phyloP scores from a whole-genome alignment of 1,140 invertebrate species.

The Phocides pigmalion region DNA sequence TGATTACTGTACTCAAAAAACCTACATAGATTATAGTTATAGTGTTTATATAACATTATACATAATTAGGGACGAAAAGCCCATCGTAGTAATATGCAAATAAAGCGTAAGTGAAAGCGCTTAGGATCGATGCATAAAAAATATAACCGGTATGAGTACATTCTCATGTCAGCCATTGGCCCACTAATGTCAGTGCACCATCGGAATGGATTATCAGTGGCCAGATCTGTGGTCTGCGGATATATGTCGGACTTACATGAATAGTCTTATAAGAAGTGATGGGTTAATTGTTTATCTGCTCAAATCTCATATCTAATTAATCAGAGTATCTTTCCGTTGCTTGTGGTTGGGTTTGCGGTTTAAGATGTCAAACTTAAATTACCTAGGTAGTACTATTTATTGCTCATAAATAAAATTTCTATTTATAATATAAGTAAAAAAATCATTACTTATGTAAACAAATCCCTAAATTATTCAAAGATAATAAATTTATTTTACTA shows the following conservation, averaged over 20 bases:
- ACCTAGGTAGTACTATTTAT: no score
- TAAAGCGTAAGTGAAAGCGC: constrained; percentile 16
- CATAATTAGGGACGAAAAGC: constrained; percentile 4
- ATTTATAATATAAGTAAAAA: no score
- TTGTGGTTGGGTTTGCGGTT: no score
- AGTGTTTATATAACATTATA: constrained; percentile 10
- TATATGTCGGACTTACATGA: background rate
- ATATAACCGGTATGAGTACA: constrained; percentile 17
- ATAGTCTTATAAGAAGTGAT: background rate
- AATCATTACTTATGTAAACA: no score
- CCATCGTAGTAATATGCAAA: constrained; percentile 24
- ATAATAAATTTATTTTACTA: no score
- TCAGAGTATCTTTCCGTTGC: no score
- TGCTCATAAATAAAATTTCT: no score
- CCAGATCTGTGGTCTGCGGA: background rate
- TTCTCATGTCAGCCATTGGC: constrained; percentile 16
- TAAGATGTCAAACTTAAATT: no score
- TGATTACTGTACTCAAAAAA: no score
- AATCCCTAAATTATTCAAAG: no score
- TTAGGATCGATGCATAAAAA: constrained; percentile 2
- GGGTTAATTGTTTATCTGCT: background rate
- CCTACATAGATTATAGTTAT: no score
- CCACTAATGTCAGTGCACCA: constrained; percentile 9
- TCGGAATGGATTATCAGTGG: background rate
- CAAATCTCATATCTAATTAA: background rate